Conservation (phyloP, 1,140 invertebrate genomes). For the Neelides sp. region DNA sequence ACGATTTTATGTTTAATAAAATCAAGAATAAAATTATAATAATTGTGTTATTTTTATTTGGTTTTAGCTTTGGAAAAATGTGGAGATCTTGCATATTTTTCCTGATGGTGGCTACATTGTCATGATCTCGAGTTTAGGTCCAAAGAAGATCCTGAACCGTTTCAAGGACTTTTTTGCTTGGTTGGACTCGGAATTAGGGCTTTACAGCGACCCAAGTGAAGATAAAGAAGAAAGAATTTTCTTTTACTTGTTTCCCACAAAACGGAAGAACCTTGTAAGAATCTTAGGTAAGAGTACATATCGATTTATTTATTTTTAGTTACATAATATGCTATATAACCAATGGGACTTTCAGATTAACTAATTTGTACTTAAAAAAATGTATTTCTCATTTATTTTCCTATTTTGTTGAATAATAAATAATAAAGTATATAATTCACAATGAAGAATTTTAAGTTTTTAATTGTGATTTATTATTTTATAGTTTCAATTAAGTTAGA, state of each 20-base stretch:
- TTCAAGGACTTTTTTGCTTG: constrained; percentile 23
- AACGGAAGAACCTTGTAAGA: constrained; percentile 20
- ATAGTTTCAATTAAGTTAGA: no score
- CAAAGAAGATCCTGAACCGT: constrained; percentile 7
- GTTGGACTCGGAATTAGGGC: constrained; percentile 28
- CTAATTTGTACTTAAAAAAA: no score
- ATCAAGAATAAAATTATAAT: background rate
- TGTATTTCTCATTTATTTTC: no score
- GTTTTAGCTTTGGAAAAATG: constrained; percentile 27
- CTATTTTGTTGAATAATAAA: no score
- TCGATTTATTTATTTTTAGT: background rate
- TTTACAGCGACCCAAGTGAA: background rate
- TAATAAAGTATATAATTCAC: no score
- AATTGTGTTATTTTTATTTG: background rate
- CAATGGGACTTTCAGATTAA: no score
- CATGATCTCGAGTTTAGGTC: background rate
- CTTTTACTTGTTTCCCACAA: constrained; percentile 19
- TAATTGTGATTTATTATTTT: no score
- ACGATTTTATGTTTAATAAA: constrained; percentile 5
- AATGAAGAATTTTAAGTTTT: no score
- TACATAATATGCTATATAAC: no score
- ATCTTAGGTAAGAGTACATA: constrained; percentile 18
- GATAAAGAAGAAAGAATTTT: constrained; percentile 12
- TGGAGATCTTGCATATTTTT: constrained; percentile 15
- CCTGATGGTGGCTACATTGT: constrained; percentile 18